Conservation (phyloP, 2,888 invertebrate genomes). For the Dynastes tityus region DNA sequence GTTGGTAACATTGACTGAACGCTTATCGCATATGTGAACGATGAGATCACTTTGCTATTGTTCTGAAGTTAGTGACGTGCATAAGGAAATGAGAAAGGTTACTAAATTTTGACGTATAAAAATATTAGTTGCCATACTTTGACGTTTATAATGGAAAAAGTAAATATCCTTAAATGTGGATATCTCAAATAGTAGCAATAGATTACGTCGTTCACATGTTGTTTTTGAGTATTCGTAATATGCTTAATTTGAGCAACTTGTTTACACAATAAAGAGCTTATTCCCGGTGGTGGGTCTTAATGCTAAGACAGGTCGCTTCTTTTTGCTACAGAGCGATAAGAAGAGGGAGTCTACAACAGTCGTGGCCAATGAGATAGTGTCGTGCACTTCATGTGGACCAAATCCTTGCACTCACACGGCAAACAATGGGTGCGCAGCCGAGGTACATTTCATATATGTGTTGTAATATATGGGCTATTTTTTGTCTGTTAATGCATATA, state of each 20-base stretch:
- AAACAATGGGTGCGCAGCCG: conserved; percentile 90
- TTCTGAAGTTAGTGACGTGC: not conserved
- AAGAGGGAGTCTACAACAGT: conserved; percentile 83
- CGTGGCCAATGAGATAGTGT: conserved; percentile 85
- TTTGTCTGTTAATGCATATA: not conserved
- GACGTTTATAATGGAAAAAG: no score
- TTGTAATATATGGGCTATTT: not conserved
- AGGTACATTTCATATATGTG: conserved; percentile 72
- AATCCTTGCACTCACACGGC: conserved; percentile 90
- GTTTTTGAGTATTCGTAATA: conserved; percentile 37
- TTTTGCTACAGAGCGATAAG: conserved; percentile 82
- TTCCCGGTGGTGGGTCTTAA: not conserved
- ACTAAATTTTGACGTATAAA: not conserved
- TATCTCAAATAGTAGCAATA: not conserved
- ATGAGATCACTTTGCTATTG: conserved; percentile 6
- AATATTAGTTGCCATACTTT: no score
- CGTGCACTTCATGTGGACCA: conserved; percentile 87
- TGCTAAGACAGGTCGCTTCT: conserved; percentile 44
- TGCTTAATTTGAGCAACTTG: conserved; percentile 31
- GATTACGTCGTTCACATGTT: conserved; percentile 10
- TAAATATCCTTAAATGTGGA: no score
- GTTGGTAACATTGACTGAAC: conserved; percentile 40
- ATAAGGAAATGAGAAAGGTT: not conserved
- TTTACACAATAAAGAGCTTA: not conserved
- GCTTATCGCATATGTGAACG: conserved; percentile 31